Evolutionary conservation across 2,888 invertebrate genomes (phyloP), one percentile per base, ranked within the genome.

Genomic region (Lithophane ornitopus): DNA sequence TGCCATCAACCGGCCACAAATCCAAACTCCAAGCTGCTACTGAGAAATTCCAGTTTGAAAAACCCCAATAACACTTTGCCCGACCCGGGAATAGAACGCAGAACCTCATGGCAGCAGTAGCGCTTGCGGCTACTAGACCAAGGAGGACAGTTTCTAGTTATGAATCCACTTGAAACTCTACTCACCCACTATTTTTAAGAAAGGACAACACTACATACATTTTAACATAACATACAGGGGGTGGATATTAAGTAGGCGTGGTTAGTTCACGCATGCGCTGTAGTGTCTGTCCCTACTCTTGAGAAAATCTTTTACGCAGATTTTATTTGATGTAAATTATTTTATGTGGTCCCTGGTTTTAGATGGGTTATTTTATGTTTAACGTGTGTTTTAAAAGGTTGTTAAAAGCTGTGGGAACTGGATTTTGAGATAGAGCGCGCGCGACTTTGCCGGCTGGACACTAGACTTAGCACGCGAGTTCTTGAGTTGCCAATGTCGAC

Each of bases 161-260:
- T 11, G 11, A 52, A 52, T n/a, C 54, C n/a, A 54, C 16, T 58
- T 28, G 28, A 59, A 56, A 44, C 46, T 22, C 28, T 49, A 49
- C 59, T 39, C 22, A 56, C 61, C 61, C 56, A 3, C 39, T 3
- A 26, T 34, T 58, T 81, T 82, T 52, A 79, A 83, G 80, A 79
- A 61, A 72, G 52, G 26, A 46, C 26, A 44, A 34, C 12, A 14
- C 28, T 70, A 83, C 84, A 67, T 78, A 82, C 1, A 26, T 19
- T 19, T 46, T 6, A n/a, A 2, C 34, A 19, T 78, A 41, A 14
- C 19, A 61, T 63, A 63, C 46, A 80, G 69, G 84, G 81, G 84
- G 80, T 46, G 81, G 74, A 34, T 61, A 22, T 58, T 14, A 28
- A 9, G 69, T 11, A 74, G 81, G 81, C 84, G 81, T 79, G 83